Base-by-base conservation (phyloP, 2,113 vertebrate species). In the Zeus faber region DNA sequence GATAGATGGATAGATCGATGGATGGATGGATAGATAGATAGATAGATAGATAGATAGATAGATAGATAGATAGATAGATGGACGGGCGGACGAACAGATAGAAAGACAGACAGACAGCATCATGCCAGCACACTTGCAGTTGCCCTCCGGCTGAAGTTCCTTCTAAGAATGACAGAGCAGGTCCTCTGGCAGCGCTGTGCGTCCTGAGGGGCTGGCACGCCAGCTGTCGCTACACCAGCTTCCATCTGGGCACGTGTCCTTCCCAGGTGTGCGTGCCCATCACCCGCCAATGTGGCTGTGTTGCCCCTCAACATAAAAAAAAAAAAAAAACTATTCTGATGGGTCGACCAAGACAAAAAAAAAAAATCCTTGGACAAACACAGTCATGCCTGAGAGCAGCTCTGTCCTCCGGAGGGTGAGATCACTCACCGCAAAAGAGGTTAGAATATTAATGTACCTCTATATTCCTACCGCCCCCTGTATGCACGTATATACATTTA, bases 191-290 rank as follows among this genome's bases (percentile, higher is more conserved):
- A 29, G 46, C 69, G 62, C 46, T 24, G 23, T 16, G 0, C 50
- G 49, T 77, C 87, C 83, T 72, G 54, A 70, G 81, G 70, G 76
- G 66, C 72, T 68, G 41, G 61, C 69, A 68, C 68, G 55, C 76
- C 77, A 82, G 81, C 79, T 84, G 86, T 77, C 63, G 52, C 57
- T 39, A 6, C 8, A 54, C 70, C 69, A 50, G 24, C 62, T 62
- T 82, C 85, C 87, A 88, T 88, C 85, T 90, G 88, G 75, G 72
- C 81, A 77, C 21, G 21, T 41, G 70, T 67, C 65, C 51, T 35
- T 61, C 70, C 75, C 84, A 86, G 78, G 82, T 86, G 82, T 85
- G 73, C 71, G 72, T 66, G 74, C 55, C 53, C 27, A 18, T 87
- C 83, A 81, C 65, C 81, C 84, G 86, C 76, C 80, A 84, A 80